These are phyloP conservation scores for Drosophila auraria DNA, from an alignment of 1,140 invertebrate species.

Conservation along the genomic window DNA sequence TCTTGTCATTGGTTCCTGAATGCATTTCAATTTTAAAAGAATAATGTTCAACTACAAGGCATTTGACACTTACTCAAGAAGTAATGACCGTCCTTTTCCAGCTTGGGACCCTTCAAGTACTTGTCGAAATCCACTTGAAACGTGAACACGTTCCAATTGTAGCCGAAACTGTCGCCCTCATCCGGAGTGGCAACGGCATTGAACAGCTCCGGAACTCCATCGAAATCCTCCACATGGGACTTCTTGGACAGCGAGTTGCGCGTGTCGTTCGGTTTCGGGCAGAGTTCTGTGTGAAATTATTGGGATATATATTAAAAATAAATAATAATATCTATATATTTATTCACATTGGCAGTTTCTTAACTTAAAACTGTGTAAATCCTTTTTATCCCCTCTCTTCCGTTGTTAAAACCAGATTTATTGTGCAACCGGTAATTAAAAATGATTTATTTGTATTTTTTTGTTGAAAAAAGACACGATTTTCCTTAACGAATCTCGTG, in stretches of 20 bases:
- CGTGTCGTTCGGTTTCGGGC: slow-evolving; percentile 93
- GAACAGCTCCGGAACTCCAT: slow-evolving; percentile 93
- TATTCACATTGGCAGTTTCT: slow-evolving; percentile 87
- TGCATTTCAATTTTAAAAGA: neutral
- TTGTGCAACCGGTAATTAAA: slow-evolving; percentile 17
- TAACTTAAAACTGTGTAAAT: neutral
- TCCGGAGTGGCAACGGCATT: slow-evolving; percentile 90
- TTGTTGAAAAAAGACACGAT: slow-evolving; percentile 17
- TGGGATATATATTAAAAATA: neutral
- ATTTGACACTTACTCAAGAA: slow-evolving; percentile 68
- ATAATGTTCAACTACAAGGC: neutral
- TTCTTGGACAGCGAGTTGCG: slow-evolving; percentile 90
- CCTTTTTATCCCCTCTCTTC: neutral
- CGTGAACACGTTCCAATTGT: slow-evolving; percentile 91
- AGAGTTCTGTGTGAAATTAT: slow-evolving; percentile 90
- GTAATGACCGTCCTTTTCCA: slow-evolving; percentile 78
- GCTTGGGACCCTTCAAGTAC: slow-evolving; percentile 71
- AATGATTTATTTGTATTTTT: slow-evolving; percentile 2
- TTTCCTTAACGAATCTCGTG: slow-evolving; percentile 24
- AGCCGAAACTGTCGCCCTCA: slow-evolving; percentile 68
- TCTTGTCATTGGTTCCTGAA: slow-evolving; percentile 69
- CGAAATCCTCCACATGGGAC: slow-evolving; percentile 95
- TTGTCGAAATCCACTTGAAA: slow-evolving; percentile 91
- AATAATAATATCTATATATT: neutral
- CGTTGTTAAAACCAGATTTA: slow-evolving; percentile 8